Percentiles rank a stretch among this genome's conserved stretches.
These are phyloP conservation scores for Hylaea fasciaria DNA, from an alignment of 2,888 invertebrate species.

Conservation along the genomic window DNA sequence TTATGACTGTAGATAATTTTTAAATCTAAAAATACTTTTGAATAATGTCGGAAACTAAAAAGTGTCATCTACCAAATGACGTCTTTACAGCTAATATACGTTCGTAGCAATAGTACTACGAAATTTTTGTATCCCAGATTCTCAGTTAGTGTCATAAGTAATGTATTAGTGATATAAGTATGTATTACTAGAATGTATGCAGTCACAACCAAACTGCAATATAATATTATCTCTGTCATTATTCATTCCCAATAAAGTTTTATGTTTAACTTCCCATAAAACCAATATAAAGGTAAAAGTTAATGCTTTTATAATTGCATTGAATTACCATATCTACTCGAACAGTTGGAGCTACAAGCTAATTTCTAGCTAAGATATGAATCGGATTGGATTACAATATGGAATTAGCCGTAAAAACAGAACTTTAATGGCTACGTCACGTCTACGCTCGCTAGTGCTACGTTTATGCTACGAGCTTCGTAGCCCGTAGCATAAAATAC, in stretches of 20 bases:
- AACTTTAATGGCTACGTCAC: slow-evolving; percentile 4
- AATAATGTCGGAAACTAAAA: too few relatives aligned
- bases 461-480: slow-evolving; percentile 11
- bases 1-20: too few relatives aligned
- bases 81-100: too few relatives aligned
- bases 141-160: too few relatives aligned
- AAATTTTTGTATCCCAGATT: too few relatives aligned
- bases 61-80: too few relatives aligned
- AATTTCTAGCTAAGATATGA: slow-evolving; percentile 42
- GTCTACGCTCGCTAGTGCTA: slow-evolving; percentile 1
- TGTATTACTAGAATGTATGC: too few relatives aligned
- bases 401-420: slow-evolving; percentile 6
- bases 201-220: not conserved
- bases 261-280: slow-evolving; percentile 12
- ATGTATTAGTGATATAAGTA: too few relatives aligned
- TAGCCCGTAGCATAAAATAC: slow-evolving; percentile 5
- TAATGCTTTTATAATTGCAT: slow-evolving; percentile 54
- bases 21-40: too few relatives aligned
- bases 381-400: slow-evolving; percentile 35
- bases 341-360: slow-evolving; percentile 30
- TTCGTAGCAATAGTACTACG: too few relatives aligned
- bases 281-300: slow-evolving; percentile 17
- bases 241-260: not conserved
- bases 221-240: not conserved
- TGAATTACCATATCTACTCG: slow-evolving; percentile 39